These are phyloP conservation scores for Microcebus tavaratra DNA, from an alignment of 2,113 vertebrate species.

Conservation along the genomic window DNA sequence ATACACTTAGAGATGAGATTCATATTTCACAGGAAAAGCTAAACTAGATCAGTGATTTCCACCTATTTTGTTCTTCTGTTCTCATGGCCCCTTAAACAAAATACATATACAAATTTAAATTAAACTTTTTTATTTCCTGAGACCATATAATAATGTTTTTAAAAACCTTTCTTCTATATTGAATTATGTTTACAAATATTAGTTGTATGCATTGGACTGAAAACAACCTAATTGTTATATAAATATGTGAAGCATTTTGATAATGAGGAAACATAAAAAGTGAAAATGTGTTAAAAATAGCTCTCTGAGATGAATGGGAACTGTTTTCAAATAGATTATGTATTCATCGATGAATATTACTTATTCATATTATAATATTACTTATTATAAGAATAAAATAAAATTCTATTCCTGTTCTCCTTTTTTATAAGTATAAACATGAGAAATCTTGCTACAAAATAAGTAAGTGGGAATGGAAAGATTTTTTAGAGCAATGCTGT, in stretches of 20 bases:
- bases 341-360: background rate
- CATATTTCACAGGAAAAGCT: background rate
- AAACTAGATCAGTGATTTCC: background rate
- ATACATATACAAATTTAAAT: background rate
- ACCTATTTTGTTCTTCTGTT: background rate
- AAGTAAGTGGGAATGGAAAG: background rate
- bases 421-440: background rate
- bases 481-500: background rate
- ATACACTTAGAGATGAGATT: background rate
- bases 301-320: background rate
- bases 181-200: background rate
- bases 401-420: background rate
- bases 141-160: background rate
- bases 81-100: background rate
- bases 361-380: background rate
- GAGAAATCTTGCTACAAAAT: background rate
- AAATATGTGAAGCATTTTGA: background rate
- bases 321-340: background rate
- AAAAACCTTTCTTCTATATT: background rate
- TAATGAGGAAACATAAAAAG: constrained; percentile 5
- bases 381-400: background rate
- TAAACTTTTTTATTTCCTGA: background rate
- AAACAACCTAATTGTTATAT: background rate
- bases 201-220: background rate
- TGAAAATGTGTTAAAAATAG: background rate